These are phyloP conservation scores for Paramuricea clavata DNA, from an alignment of 92 coral and sea anemone genomes.

Conservation along the genomic window DNA sequence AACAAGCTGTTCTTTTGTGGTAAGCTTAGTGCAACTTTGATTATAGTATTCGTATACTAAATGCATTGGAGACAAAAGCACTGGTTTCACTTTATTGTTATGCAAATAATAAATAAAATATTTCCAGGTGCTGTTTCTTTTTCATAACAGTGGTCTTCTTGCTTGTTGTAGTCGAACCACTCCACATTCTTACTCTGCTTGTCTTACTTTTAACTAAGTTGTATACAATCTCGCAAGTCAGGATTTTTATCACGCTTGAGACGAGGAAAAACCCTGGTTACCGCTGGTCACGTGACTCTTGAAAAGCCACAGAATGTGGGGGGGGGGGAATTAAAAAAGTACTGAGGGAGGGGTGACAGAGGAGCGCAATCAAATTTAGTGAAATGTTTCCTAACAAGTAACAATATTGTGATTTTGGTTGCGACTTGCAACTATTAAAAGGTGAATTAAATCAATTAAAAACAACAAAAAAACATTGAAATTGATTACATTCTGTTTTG, in stretches of 20 bases:
- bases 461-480: background rate
- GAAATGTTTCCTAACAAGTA: too few relatives aligned
- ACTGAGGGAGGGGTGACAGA: background rate
- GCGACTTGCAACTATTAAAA: too few relatives aligned
- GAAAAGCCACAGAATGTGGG: background rate
- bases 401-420: too few relatives aligned
- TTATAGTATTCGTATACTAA: slow-evolving; percentile 1
- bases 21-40: slow-evolving; percentile 6
- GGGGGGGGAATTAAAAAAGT: background rate
- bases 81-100: background rate
- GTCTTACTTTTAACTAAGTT: too few relatives aligned
- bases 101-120: background rate
- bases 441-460: background rate
- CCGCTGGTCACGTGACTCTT: background rate
- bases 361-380: background rate
- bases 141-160: slow-evolving; percentile 17
- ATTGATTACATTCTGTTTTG: background rate
- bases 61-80: background rate
- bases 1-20: slow-evolving; percentile 41
- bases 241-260: background rate
- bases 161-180: too few relatives aligned
- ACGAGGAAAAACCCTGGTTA: background rate
- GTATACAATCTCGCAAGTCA: too few relatives aligned
- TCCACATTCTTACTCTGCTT: slow-evolving; percentile 42
- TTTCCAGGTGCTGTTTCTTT: slow-evolving; percentile 4